A percentile compares a stretch with the other conserved stretches of the same genome.
These are phyloP conservation scores for Poecilia gillii DNA, from an alignment of 2,797 vertebrate genomes.

Conservation along the genomic window DNA sequence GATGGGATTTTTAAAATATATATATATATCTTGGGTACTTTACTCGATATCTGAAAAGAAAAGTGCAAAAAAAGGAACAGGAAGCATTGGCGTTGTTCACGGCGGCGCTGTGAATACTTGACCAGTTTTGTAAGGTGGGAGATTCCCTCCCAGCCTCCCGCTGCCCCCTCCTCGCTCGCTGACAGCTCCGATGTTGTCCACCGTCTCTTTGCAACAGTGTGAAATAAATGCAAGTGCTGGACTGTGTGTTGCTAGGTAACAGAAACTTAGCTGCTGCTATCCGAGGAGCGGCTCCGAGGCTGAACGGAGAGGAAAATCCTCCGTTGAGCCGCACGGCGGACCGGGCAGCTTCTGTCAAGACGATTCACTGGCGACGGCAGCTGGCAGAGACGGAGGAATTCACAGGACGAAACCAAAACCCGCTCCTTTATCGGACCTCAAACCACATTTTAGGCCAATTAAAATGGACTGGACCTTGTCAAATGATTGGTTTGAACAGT, in stretches of 20 bases:
- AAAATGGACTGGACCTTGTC: background rate
- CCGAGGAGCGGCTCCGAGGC: slow-evolving; percentile 43
- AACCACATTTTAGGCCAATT: background rate
- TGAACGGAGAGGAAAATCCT: slow-evolving; percentile 65
- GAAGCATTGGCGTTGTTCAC: background rate
- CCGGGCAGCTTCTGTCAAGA: slow-evolving; percentile 25
- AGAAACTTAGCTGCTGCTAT: slow-evolving; percentile 64
- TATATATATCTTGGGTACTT: background rate
- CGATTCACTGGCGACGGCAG: slow-evolving; percentile 49
- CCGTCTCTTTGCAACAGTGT: slow-evolving; percentile 32
- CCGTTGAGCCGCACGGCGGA: slow-evolving; percentile 25
- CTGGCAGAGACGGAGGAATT: background rate
- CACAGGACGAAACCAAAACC: background rate
- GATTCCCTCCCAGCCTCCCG: slow-evolving; percentile 26
- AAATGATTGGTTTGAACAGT: background rate
- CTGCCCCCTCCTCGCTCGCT: background rate
- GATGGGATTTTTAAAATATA: background rate
- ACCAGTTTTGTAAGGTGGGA: slow-evolving; percentile 16
- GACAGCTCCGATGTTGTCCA: slow-evolving; percentile 49
- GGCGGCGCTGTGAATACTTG: background rate
- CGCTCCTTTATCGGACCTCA: background rate
- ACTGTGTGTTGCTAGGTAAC: slow-evolving; percentile 77
- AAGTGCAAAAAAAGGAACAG: background rate
- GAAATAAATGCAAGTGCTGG: slow-evolving; percentile 54
- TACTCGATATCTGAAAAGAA: background rate